These are phyloP conservation scores for Hyphantria cunea DNA, from an alignment of 1,140 invertebrate species.

Conservation along the genomic window DNA sequence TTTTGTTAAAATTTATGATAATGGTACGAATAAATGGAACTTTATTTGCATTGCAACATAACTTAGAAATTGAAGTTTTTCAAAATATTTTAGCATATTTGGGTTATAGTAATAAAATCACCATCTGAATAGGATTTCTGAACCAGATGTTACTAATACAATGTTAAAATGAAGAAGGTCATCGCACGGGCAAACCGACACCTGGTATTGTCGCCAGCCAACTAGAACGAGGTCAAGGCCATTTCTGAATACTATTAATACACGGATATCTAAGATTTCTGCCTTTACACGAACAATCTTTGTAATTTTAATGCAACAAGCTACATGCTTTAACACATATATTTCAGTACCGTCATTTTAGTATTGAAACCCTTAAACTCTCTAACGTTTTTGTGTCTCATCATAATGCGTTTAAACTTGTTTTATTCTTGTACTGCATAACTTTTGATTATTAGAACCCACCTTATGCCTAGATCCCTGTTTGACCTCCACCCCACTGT, in stretches of 20 bases:
- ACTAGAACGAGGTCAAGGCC: conserved; percentile 64
- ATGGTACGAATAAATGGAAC: no score
- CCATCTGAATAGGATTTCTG: background rate
- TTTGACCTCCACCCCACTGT: conserved; percentile 90
- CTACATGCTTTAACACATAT: no score
- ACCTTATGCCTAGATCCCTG: conserved; percentile 93
- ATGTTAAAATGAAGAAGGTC: conserved; percentile 42
- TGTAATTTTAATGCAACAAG: background rate
- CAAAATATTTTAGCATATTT: no score
- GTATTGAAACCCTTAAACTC: no score
- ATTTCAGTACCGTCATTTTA: no score
- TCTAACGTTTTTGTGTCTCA: no score
- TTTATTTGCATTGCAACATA: no score
- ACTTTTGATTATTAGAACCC: conserved; percentile 33
- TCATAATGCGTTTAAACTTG: no score
- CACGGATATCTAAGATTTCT: conserved; percentile 31
- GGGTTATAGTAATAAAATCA: no score
- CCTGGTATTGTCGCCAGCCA: conserved; percentile 49
- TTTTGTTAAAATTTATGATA: no score
- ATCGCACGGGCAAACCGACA: conserved; percentile 34
- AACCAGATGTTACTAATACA: conserved; percentile 34
- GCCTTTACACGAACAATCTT: conserved; percentile 33
- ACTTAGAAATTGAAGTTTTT: no score
- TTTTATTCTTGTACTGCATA: no score
- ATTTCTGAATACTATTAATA: conserved; percentile 57